phyloP scores from a whole-genome alignment of 2,113 vertebrate species.

The Platysteira castanea region DNA sequence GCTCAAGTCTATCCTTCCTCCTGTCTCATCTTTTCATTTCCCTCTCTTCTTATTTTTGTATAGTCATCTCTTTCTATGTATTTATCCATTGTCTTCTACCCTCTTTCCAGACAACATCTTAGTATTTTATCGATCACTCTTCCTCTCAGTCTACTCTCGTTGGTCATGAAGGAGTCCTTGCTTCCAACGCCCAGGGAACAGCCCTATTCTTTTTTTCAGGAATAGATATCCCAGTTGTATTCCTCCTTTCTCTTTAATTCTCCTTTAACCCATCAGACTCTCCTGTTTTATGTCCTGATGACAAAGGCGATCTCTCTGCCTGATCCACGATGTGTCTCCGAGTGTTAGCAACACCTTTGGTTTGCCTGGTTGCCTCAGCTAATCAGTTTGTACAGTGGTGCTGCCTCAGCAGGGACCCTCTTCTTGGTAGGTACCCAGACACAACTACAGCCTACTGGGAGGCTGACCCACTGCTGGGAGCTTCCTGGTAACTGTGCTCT shows the following conservation, averaged over 20 bases:
- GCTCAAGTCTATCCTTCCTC: background rate
- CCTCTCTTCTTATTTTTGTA: background rate
- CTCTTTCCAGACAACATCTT: background rate
- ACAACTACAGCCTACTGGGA: background rate
- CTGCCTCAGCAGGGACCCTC: background rate
- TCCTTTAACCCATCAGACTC: background rate
- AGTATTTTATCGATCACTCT: background rate
- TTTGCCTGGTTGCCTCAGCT: background rate
- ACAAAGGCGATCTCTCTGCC: background rate
- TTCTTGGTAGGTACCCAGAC: background rate
- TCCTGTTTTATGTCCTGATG: background rate
- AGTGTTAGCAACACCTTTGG: background rate
- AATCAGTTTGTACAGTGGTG: background rate
- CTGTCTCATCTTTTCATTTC: background rate
- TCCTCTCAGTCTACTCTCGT: background rate
- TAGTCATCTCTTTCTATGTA: background rate
- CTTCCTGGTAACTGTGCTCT: background rate
- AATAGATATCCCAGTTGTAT: background rate
- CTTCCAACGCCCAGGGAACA: background rate
- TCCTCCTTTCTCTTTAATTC: background rate
- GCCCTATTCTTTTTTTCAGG: background rate
- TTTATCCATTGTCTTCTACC: background rate
- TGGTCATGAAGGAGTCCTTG: background rate
- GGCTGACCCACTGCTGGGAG: background rate
- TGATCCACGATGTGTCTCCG: background rate